Evolutionary conservation across 2,113 vertebrate species (phyloP).

Genomic region (Rousettus leschenaultii): DNA sequence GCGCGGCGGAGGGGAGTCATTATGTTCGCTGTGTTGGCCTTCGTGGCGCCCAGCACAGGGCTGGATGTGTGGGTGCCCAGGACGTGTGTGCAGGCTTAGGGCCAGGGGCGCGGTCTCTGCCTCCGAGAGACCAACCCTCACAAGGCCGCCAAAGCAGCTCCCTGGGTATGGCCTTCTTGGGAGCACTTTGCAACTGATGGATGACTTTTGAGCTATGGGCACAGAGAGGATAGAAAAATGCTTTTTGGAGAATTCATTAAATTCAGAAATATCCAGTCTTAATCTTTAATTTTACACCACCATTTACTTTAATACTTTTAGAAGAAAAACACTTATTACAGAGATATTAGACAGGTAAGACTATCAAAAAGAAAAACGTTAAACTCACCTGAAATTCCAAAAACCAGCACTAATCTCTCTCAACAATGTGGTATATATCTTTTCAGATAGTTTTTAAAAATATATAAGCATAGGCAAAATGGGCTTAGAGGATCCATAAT

Average conservation of each 20-base stretch:
- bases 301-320: not conserved
- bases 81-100: not conserved
- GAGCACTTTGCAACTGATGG: not conserved
- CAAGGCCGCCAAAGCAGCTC: not conserved
- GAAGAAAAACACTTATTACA: not conserved
- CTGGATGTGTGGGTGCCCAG: no score
- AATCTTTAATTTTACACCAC: not conserved
- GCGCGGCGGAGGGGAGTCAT: not conserved
- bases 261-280: not conserved
- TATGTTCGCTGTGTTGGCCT: not conserved
- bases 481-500: not conserved
- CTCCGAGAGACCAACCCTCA: not conserved
- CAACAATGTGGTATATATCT: not conserved
- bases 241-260: not conserved
- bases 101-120: not conserved
- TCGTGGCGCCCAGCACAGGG: accelerated
- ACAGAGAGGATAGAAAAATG: not conserved
- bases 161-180: not conserved
- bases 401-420: not conserved
- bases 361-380: not conserved
- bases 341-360: not conserved
- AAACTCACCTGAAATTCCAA: not conserved
- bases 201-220: not conserved
- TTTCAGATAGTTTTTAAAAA: not conserved
- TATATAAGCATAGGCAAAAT: not conserved